Evolutionary conservation across 1,140 invertebrate species (phyloP), one percentile per base, ranked within the genome.

Genomic region (Anoplophora glabripennis): DNA sequence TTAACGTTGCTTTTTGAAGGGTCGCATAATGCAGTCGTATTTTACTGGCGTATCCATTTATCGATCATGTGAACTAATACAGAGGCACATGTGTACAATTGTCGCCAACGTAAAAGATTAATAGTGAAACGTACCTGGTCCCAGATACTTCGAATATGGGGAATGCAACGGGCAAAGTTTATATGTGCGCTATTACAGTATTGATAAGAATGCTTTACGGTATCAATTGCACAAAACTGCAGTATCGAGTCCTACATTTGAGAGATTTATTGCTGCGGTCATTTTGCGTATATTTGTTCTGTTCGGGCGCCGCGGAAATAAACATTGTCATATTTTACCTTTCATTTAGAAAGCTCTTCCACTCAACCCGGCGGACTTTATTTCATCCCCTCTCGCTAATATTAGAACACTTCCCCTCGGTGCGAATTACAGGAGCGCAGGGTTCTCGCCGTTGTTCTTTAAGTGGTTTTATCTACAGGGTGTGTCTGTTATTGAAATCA

Each of bases 231-330:
- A 59, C 28, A 46, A 33, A 41, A 44, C 47, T 58, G 56, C 37
- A 44, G 47, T 53, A 59, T 59, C 58, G 58, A 49, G 36, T 60
- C 38, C 37, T 60, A 49, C 54, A 59, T 59, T 44, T 33, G 38
- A 15, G n/a, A 54, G 51, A 60, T 60, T 60, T 54, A 60, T 54
- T 60, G 34, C 38, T 60, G 58, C 52, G 38, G 57, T 42, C 44
- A 33, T 53, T 40, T 54, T 49, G 52, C 58, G 51, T 54, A 55
- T 55, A 34, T 60, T 41, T 54, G 36, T 45, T 38, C 11, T 34
- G 38, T 11, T 38, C n/a, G 15, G 11, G 8, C 11, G 15, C 41
- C 11, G 28, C 36, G 53, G 44, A 55, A 45, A 55, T 55, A 46
- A 55, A 55, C 42, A 55, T 46, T 55, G 53, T 55, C 44, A 46